Percentiles rank a stretch among this genome's conserved stretches.
phyloP scores from a whole-genome alignment of 2,797 vertebrate species.

The Perodicticus potto region DNA sequence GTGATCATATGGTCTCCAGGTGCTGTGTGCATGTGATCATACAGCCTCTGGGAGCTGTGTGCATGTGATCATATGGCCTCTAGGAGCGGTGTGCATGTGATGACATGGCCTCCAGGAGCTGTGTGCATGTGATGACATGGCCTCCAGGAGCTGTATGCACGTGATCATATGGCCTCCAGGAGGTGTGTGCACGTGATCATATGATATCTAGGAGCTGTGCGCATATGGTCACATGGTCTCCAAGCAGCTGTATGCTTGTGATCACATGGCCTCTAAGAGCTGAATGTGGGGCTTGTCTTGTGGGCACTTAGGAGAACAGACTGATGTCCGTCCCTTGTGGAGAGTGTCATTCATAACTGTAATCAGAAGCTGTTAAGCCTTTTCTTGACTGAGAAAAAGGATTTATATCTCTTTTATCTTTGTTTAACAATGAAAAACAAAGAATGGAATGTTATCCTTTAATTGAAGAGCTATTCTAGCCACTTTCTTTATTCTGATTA shows the following conservation, averaged over 20 bases:
- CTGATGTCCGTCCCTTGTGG: fast-evolving
- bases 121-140: too few species aligned
- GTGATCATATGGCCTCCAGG: too few species aligned
- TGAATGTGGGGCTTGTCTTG: conserved; percentile 1
- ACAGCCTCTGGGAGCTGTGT: too few species aligned
- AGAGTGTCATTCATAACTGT: background rate
- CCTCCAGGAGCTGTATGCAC: too few species aligned
- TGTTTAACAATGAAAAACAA: conserved; percentile 55
- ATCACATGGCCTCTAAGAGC: fast-evolving
- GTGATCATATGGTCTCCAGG: too few species aligned
- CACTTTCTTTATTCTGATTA: background rate
- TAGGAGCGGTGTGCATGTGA: too few species aligned
- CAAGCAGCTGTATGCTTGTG: background rate
- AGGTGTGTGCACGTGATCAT: too few species aligned
- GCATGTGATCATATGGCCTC: too few species aligned
- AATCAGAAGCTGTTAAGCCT: conserved; percentile 15
- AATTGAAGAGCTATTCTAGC: conserved; percentile 52
- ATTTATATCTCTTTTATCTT: conserved; percentile 19
- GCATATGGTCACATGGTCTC: too few species aligned
- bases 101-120: too few species aligned
- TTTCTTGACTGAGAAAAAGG: conserved; percentile 15
- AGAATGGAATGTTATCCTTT: conserved; percentile 53
- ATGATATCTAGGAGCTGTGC: too few species aligned
- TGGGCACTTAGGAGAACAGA: background rate
- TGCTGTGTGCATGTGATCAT: too few species aligned